Conservation (phyloP, 2,797 vertebrate genomes). For the Anniella stebbinsi region DNA sequence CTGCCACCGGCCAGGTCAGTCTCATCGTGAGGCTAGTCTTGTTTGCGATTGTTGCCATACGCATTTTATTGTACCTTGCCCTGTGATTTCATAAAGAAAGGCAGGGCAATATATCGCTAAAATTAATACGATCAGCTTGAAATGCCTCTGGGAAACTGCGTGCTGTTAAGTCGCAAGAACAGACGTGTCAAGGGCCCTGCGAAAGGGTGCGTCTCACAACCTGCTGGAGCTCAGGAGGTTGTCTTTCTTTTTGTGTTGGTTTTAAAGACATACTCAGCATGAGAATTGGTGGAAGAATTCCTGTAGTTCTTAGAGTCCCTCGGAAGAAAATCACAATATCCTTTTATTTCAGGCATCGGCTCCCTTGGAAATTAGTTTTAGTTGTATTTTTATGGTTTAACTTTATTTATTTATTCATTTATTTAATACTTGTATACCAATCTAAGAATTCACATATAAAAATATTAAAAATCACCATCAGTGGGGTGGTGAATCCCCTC, state of each 20-base stretch:
- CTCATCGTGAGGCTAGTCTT: not conserved
- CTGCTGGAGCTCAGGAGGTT: not conserved
- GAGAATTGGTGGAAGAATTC: not conserved
- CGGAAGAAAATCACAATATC: not conserved
- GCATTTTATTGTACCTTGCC: not conserved
- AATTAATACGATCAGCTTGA: not conserved
- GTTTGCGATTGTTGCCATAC: too few species aligned
- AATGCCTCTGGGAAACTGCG: not conserved
- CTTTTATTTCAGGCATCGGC: not conserved
- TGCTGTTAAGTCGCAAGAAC: not conserved
- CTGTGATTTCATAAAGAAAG: not conserved
- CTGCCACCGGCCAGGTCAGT: conserved; percentile 73
- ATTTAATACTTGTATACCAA: too few species aligned
- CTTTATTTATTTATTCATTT: too few species aligned
- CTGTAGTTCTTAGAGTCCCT: not conserved
- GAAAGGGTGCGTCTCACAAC: not conserved
- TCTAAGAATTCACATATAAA: too few species aligned
- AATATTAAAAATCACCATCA: too few species aligned
- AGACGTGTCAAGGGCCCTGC: too few species aligned
- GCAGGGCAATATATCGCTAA: too few species aligned
- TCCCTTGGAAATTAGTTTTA: too few species aligned
- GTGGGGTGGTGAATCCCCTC: too few species aligned
- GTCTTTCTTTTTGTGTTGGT: not conserved
- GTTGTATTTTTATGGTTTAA: too few species aligned
- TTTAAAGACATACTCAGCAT: not conserved